Percentiles rank a stretch among this genome's conserved stretches.
phyloP scores from a whole-genome alignment of 2,888 invertebrate genomes.

The Thecocarcelia acutangulata region DNA sequence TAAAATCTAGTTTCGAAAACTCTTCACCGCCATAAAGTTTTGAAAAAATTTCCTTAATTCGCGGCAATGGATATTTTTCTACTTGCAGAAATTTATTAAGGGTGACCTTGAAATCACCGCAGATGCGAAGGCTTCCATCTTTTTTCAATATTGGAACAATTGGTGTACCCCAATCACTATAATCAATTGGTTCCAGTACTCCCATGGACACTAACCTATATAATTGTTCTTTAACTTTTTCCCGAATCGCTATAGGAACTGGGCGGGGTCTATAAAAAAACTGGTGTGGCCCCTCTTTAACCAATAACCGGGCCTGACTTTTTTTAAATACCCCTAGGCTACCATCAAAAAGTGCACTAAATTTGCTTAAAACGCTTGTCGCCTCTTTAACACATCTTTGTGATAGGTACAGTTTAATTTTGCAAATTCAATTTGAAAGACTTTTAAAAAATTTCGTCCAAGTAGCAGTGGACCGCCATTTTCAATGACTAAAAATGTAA shows the following conservation, averaged over 20 bases:
- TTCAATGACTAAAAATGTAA: slow-evolving; percentile 52
- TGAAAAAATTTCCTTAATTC: too few relatives aligned
- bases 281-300: slow-evolving; percentile 54
- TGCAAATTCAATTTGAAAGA: slow-evolving; percentile 39
- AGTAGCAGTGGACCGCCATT: slow-evolving; percentile 64
- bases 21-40: too few relatives aligned
- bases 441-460: slow-evolving; percentile 60
- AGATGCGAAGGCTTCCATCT: too few relatives aligned
- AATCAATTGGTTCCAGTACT: slow-evolving; percentile 61
- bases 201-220: slow-evolving; percentile 45
- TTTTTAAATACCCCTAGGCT: slow-evolving; percentile 60
- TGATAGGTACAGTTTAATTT: slow-evolving; percentile 50
- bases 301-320: slow-evolving; percentile 36
- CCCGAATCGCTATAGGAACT: slow-evolving; percentile 45
- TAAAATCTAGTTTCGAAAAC: too few relatives aligned
- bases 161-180: slow-evolving; percentile 47
- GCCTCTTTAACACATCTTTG: slow-evolving; percentile 1
- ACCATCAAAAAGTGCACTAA: slow-evolving; percentile 61
- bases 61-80: slow-evolving; percentile 67
- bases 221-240: slow-evolving; percentile 54
- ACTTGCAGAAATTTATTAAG: slow-evolving; percentile 70
- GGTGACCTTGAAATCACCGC: too few relatives aligned
- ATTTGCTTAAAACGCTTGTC: slow-evolving; percentile 12
- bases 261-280: slow-evolving; percentile 59
- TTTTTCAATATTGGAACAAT: too few relatives aligned